Evolutionary conservation across 2,797 vertebrate species (phyloP).

Genomic region (Betta splendens): DNA sequence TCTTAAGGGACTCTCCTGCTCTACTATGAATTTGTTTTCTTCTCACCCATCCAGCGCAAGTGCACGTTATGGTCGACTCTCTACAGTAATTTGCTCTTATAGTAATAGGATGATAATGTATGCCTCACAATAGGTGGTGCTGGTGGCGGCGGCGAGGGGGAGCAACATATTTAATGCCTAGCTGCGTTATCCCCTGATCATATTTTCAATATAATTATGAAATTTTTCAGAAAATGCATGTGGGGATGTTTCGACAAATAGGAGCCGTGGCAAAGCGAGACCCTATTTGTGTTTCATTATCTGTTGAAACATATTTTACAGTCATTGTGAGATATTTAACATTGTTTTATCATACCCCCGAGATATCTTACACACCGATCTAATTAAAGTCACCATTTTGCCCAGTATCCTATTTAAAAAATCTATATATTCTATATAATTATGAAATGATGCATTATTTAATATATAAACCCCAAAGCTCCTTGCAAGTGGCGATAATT

Average conservation of each 20-base stretch:
- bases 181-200: constrained; percentile 69
- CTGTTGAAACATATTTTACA: constrained; percentile 85
- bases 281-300: constrained; percentile 86
- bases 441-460: constrained; percentile 88
- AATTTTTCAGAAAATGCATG: constrained; percentile 72
- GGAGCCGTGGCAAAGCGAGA: constrained; percentile 74
- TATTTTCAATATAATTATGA: constrained; percentile 78
- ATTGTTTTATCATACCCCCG: constrained; percentile 85
- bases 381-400: constrained; percentile 85
- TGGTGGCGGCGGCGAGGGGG: not conserved
- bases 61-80: constrained; percentile 22
- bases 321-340: constrained; percentile 83
- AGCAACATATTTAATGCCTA: constrained; percentile 75
- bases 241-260: constrained; percentile 77
- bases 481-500: constrained; percentile 82
- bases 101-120: constrained; percentile 70
- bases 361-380: constrained; percentile 86
- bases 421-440: constrained; percentile 89
- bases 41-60: not conserved
- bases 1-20: constrained; percentile 39
- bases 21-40: constrained; percentile 7
- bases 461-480: constrained; percentile 86
- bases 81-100: constrained; percentile 57
- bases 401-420: constrained; percentile 84
- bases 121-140: constrained; percentile 61